Conservation (phyloP, 1,140 invertebrate species). For the Aphelenchoides avenae region DNA sequence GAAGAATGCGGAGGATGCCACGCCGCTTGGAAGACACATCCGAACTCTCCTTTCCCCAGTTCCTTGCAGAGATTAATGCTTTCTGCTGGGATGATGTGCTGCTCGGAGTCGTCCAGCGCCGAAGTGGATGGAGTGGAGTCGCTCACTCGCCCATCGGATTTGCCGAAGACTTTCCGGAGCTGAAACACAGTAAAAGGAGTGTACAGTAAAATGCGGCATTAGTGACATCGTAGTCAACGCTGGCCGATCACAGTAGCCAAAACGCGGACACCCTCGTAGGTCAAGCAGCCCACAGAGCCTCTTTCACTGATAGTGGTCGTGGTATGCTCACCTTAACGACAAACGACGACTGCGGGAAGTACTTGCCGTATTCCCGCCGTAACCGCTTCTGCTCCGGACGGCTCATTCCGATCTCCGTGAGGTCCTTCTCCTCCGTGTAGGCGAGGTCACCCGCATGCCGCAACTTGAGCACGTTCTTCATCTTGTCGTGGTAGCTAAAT, state of each 20-base stretch:
- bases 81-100: conserved; percentile 90
- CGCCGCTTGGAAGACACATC: conserved; percentile 90
- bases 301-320: no score
- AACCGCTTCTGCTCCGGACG: conserved; percentile 87
- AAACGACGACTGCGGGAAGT: conserved; percentile 72
- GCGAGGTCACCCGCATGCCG: conserved; percentile 81
- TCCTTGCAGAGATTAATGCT: conserved; percentile 89
- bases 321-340: no score
- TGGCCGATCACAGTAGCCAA: no score
- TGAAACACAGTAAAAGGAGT: no score
- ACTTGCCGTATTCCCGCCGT: conserved; percentile 85
- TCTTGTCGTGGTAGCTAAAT: conserved; percentile 49
- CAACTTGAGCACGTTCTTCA: conserved; percentile 64
- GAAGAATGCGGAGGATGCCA: conserved; percentile 85
- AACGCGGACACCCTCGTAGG: no score
- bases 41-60: conserved; percentile 90
- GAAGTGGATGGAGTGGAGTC: conserved; percentile 24
- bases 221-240: no score
- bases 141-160: conserved; percentile 11
- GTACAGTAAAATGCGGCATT: no score
- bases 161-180: conserved; percentile 67
- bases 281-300: no score
- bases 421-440: conserved; percentile 86
- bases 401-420: conserved; percentile 84
- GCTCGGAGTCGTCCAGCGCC: conserved; percentile 29